Percentiles rank a stretch among this genome's conserved stretches.
Conservation (phyloP, 2,113 vertebrate species). For the Nansenia antarctica region DNA sequence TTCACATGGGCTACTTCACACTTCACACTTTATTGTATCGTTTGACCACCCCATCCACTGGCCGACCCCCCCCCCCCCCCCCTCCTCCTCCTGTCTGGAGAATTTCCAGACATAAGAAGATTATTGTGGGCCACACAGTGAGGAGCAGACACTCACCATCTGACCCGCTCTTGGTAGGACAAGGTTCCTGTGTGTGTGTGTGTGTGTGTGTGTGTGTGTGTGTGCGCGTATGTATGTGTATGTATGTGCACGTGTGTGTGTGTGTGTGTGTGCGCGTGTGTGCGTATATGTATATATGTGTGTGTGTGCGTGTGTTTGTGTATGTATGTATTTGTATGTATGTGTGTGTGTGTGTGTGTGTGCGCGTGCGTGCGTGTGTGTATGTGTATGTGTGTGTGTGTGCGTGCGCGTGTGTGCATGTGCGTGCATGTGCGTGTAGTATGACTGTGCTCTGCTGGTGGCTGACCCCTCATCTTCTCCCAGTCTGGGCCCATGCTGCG, state of each 20-base stretch:
- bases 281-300: background rate
- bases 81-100: background rate
- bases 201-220: background rate
- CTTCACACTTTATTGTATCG: background rate
- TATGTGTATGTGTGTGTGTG: background rate
- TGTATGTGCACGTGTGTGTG: background rate
- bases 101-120: conserved; percentile 66
- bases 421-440: background rate
- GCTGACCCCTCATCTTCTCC: conserved; percentile 15
- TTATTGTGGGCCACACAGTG: conserved; percentile 43
- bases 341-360: background rate
- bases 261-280: background rate
- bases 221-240: background rate
- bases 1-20: too few relatives aligned
- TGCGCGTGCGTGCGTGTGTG: background rate
- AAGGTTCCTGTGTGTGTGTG: background rate
- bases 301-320: background rate
- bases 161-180: conserved; percentile 11
- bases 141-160: conserved; percentile 16
- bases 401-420: background rate
- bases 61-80: background rate
- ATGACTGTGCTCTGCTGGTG: conserved; percentile 4
- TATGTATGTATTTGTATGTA: background rate
- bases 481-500: conserved; percentile 30
- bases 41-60: background rate